phyloP scores from a whole-genome alignment of 2,113 vertebrate genomes.

The Amphiprion percula region DNA sequence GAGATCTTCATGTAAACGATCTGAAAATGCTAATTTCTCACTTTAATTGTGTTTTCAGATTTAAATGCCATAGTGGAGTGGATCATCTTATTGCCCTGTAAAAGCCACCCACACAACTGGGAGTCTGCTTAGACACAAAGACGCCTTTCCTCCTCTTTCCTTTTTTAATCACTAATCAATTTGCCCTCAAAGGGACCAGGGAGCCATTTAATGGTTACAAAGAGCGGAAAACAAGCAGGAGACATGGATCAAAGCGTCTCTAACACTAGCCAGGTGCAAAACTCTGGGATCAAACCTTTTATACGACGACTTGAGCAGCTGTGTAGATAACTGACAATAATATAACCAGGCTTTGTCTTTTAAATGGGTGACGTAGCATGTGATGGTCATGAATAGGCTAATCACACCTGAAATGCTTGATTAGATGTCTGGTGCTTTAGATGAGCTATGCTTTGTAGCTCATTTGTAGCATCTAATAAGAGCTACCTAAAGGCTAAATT shows the following conservation, averaged over 20 bases:
- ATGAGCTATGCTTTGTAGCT: conserved; percentile 17
- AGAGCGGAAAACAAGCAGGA: conserved; percentile 64
- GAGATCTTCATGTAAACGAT: background rate
- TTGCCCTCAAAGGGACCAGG: conserved; percentile 62
- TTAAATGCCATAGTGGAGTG: background rate
- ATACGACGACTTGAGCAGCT: conserved; percentile 56
- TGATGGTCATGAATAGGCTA: conserved; percentile 28
- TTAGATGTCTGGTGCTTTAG: conserved; percentile 32
- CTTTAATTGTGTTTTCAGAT: background rate
- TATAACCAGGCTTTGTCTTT: conserved; percentile 46
- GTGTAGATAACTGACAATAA: conserved; percentile 47
- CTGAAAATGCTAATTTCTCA: background rate
- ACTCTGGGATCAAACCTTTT: conserved; percentile 63
- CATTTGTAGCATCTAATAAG: conserved; percentile 26
- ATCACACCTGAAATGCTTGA: conserved; percentile 47
- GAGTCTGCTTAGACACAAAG: conserved; percentile 54
- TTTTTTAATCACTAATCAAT: conserved; percentile 72
- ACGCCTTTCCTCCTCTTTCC: conserved; percentile 52
- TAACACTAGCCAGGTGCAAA: conserved; percentile 77
- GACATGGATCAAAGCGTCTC: conserved; percentile 77
- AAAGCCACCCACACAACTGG: conserved; percentile 40
- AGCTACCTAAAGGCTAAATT: conserved; percentile 38
- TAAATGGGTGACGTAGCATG: conserved; percentile 21
- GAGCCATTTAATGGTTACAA: conserved; percentile 73
- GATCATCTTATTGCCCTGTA: conserved; percentile 18